Conservation (phyloP, 2,113 vertebrate species). For the Coracopsis vasa region DNA sequence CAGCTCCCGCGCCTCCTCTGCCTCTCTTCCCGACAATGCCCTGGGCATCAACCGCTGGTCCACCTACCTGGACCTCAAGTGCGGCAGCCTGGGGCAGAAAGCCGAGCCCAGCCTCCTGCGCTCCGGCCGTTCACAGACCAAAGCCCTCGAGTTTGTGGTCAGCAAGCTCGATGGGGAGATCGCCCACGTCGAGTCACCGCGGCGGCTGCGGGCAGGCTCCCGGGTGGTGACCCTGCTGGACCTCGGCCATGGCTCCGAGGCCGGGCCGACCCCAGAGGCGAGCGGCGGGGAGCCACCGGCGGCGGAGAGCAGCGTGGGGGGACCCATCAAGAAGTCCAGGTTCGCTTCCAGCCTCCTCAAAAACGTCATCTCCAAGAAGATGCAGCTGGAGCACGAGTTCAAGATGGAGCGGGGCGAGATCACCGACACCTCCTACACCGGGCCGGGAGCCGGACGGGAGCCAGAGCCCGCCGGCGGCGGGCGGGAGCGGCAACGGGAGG, state of each 20-base stretch:
- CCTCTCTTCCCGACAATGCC: constrained; percentile 80
- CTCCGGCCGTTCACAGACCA: constrained; percentile 76
- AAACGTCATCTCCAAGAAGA: constrained; percentile 97
- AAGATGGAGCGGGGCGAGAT: constrained; percentile 96
- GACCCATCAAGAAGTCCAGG: constrained; percentile 85
- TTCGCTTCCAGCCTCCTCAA: constrained; percentile 92
- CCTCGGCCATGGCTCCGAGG: constrained; percentile 75
- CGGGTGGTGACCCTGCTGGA: constrained; percentile 85
- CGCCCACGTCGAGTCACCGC: constrained; percentile 73
- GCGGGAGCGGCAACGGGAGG: constrained; percentile 54
- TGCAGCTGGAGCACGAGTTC: constrained; percentile 94
- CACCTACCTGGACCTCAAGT: constrained; percentile 89
- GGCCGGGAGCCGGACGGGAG: constrained; percentile 61
- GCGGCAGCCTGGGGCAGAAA: constrained; percentile 78
- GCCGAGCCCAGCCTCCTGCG: constrained; percentile 74
- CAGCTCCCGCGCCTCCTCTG: constrained; percentile 88
- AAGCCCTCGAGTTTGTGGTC: constrained; percentile 81
- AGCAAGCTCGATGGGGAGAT: constrained; percentile 80
- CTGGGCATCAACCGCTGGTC: constrained; percentile 87
- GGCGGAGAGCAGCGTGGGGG: constrained; percentile 73
- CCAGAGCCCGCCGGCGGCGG: background rate
- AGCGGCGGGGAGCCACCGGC: background rate
- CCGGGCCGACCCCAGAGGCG: constrained; percentile 56
- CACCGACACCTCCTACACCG: constrained; percentile 76
- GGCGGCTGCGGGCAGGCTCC: constrained; percentile 71